Evolutionary conservation across 2,113 vertebrate genomes (phyloP).

Genomic region (Mellivora capensis): DNA sequence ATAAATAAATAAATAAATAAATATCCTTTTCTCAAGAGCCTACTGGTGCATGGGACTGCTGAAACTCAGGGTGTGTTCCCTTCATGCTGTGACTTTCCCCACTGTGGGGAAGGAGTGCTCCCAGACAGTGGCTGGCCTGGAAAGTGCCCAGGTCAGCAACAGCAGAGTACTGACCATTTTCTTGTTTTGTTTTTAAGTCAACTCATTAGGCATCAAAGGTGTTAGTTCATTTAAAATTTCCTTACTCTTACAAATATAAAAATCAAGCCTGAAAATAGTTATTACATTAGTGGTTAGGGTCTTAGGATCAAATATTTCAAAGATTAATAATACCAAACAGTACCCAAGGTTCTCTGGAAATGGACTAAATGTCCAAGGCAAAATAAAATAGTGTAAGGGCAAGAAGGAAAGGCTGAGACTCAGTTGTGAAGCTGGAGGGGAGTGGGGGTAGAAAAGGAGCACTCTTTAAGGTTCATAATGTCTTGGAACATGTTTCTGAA

Average conservation of each 20-base stretch:
- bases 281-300: background rate
- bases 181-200: background rate
- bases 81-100: background rate
- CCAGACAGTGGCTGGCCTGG: background rate
- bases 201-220: background rate
- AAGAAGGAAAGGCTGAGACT: background rate
- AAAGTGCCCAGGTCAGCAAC: background rate
- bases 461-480: background rate
- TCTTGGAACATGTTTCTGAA: background rate
- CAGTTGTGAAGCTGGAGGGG: background rate
- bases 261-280: background rate
- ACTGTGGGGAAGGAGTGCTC: background rate
- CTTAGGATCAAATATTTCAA: background rate
- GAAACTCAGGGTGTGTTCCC: no score
- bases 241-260: background rate
- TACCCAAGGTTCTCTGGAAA: background rate
- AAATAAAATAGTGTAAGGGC: background rate
- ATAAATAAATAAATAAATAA: no score
- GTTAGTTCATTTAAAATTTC: background rate
- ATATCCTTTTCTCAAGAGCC: background rate
- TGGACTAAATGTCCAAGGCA: background rate
- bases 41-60: background rate
- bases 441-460: rapidly evolving
- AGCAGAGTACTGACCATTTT: background rate
- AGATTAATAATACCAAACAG: background rate